Evolutionary conservation across 2,113 vertebrate species (phyloP).

Genomic region (Amblyopsis rosae): DNA sequence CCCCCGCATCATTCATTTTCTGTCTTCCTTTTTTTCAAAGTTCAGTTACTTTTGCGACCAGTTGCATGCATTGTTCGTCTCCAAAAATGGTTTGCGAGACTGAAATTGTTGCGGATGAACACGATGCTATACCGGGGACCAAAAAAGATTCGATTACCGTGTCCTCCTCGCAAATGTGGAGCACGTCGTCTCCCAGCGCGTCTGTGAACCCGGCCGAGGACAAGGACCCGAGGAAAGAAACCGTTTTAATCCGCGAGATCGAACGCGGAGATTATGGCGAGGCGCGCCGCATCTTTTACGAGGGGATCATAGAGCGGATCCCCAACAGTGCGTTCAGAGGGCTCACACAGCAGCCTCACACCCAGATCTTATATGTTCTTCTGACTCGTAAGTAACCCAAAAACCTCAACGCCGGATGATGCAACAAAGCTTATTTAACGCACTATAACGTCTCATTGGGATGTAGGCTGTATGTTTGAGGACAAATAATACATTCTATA

Average conservation of each 20-base stretch:
- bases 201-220: conserved; percentile 64
- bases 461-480: no score
- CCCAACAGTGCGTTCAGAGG: conserved; percentile 93
- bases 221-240: conserved; percentile 73
- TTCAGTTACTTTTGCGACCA: conserved; percentile 73
- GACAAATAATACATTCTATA: no score
- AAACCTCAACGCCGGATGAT: background rate
- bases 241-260: conserved; percentile 89
- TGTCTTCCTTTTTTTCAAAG: conserved; percentile 32
- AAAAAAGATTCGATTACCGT: conserved; percentile 86
- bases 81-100: conserved; percentile 98
- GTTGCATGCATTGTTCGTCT: conserved; percentile 97
- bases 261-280: conserved; percentile 84
- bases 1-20: conserved; percentile 51
- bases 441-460: no score
- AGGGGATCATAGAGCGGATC: conserved; percentile 95
- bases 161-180: conserved; percentile 85
- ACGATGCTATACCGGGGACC: conserved; percentile 86
- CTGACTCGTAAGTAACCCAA: conserved; percentile 84
- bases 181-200: conserved; percentile 78
- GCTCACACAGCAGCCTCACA: conserved; percentile 85
- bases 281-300: conserved; percentile 92
- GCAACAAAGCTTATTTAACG: background rate
- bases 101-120: conserved; percentile 95
- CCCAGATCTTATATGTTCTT: conserved; percentile 86